Evolutionary conservation across 2,797 vertebrate genomes (phyloP).

Genomic region (Cuculus canorus): DNA sequence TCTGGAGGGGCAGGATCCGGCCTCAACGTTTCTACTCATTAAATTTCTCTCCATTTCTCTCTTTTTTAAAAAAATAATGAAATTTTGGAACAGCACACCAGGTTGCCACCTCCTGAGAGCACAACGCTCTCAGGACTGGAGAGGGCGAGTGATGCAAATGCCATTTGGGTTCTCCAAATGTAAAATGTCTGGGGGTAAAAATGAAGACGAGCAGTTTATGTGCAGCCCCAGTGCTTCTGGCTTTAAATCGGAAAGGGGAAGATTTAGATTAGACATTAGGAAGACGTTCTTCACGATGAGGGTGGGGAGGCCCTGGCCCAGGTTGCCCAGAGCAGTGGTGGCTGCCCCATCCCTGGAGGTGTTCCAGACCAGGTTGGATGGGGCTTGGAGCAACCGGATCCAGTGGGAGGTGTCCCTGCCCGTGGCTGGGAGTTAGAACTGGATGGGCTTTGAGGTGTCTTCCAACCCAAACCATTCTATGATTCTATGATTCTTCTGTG

Average conservation of each 20-base stretch:
- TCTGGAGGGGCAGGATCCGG: background rate
- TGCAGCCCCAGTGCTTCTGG: background rate
- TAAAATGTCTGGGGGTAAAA: background rate
- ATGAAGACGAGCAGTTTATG: fast-evolving
- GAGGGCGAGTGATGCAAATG: background rate
- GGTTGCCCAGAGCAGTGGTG: no score
- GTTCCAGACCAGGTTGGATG: no score
- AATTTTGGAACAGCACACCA: fast-evolving
- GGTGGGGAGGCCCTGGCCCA: no score
- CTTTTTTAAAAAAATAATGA: background rate
- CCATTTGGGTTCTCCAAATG: background rate
- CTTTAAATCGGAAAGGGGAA: no score
- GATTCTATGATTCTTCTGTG: background rate
- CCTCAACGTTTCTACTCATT: background rate
- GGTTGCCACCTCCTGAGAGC: background rate
- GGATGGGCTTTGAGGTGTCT: no score
- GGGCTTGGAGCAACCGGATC: no score
- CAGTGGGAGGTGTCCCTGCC: no score
- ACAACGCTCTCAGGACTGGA: fast-evolving
- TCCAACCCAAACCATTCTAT: no score
- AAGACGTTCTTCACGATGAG: no score
- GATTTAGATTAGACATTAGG: no score
- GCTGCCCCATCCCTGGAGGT: no score
- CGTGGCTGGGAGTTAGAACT: no score
- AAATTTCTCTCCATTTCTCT: background rate